phyloP scores from a whole-genome alignment of 1,140 invertebrate species.

The Frieseomelitta varia region DNA sequence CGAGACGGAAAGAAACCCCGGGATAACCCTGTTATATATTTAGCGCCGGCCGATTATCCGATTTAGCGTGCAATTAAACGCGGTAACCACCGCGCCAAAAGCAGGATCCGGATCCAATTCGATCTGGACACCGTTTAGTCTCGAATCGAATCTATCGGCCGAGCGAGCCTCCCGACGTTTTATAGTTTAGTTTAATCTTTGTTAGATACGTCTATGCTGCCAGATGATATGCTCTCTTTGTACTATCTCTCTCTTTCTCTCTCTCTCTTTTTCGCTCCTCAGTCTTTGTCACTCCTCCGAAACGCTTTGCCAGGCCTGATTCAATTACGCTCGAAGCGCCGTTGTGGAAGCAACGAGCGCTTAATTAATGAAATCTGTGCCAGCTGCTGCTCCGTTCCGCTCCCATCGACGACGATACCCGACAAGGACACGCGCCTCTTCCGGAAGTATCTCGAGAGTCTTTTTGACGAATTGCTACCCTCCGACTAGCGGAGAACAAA shows the following conservation, averaged over 20 bases:
- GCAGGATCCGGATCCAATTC: background rate
- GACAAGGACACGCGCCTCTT: constrained; percentile 30
- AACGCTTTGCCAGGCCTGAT: constrained; percentile 67
- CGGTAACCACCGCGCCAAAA: background rate
- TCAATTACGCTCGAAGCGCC: constrained; percentile 71
- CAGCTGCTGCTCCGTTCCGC: constrained; percentile 59
- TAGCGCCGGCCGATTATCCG: background rate
- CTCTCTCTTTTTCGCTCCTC: background rate
- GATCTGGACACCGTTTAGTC: background rate
- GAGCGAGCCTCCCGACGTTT: constrained; percentile 32
- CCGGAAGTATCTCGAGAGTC: constrained; percentile 44
- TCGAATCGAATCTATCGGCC: constrained; percentile 17
- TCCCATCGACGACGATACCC: constrained; percentile 27
- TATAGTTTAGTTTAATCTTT: constrained; percentile 70
- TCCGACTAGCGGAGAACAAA: no score
- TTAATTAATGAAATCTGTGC: constrained; percentile 78
- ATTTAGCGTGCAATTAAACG: constrained; percentile 1
- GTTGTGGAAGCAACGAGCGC: constrained; percentile 72
- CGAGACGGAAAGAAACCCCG: background rate
- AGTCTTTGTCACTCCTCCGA: constrained; percentile 36
- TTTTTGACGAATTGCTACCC: constrained; percentile 35
- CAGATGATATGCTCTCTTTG: constrained; percentile 21
- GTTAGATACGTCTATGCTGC: constrained; percentile 55
- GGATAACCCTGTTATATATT: background rate
- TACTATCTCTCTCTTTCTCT: background rate